Evolutionary conservation across 92 coral and sea anemone species (phyloP).

Genomic region (Actinostola sp.): DNA sequence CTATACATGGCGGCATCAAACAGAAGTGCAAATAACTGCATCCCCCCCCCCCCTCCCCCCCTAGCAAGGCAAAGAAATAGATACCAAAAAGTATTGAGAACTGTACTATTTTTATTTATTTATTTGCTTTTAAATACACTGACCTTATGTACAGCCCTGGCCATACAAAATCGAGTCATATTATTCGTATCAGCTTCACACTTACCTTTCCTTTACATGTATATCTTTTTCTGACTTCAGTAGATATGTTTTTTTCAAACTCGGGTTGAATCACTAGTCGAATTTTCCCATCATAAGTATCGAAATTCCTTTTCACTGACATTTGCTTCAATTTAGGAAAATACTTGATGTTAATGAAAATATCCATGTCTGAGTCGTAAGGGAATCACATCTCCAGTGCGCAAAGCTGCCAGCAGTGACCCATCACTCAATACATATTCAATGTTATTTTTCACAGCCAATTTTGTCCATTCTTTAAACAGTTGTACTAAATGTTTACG

Average conservation of each 20-base stretch:
- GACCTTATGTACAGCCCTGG: not conserved
- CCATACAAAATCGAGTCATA: not conserved
- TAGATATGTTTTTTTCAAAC: conserved; percentile 40
- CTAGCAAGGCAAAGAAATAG: too few relatives aligned
- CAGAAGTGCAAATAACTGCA: too few relatives aligned
- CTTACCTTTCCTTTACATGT: conserved; percentile 78
- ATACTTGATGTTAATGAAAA: conserved; percentile 57
- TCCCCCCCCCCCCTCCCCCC: too few relatives aligned
- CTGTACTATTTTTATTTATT: too few relatives aligned
- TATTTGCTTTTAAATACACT: not conserved
- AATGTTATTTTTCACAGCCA: conserved; percentile 65
- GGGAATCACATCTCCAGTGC: conserved; percentile 81
- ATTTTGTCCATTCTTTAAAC: conserved; percentile 58
- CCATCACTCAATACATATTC: conserved; percentile 78
- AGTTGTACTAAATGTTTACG: conserved; percentile 50
- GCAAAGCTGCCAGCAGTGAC: conserved; percentile 72
- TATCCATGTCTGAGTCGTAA: conserved; percentile 84
- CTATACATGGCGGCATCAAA: not conserved
- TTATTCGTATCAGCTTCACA: not conserved
- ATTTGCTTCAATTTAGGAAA: conserved; percentile 52
- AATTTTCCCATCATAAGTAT: conserved; percentile 52
- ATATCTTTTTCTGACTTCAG: conserved; percentile 64
- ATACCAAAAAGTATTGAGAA: too few relatives aligned
- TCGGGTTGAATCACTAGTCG: conserved; percentile 86
- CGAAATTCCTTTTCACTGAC: conserved; percentile 57